Evolutionary conservation across 2,113 vertebrate species (phyloP).

Genomic region (Pachyramphus minor): DNA sequence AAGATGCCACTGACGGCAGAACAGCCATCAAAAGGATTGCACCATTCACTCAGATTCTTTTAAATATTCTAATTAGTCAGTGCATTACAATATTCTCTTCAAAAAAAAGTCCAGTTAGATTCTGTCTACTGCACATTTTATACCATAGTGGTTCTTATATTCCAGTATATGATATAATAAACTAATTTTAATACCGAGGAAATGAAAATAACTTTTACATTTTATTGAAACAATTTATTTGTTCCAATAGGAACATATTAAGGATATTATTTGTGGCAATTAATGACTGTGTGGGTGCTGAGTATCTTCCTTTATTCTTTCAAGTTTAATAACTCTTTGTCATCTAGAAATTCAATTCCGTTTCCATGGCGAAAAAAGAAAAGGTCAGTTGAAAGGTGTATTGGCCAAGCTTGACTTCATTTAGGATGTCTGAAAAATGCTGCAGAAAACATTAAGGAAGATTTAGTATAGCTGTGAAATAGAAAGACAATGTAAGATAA

Average conservation of each 20-base stretch:
- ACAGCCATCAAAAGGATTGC: background rate
- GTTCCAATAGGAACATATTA: background rate
- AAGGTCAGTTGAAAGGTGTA: conserved; percentile 2
- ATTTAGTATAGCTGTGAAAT: conserved; percentile 23
- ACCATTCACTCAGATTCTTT: background rate
- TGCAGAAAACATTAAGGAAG: conserved; percentile 3
- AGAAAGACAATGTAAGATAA: background rate
- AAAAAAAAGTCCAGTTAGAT: background rate
- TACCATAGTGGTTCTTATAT: background rate
- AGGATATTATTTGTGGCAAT: background rate
- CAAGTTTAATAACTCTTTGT: background rate
- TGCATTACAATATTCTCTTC: background rate
- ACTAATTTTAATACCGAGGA: background rate
- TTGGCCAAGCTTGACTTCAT: background rate
- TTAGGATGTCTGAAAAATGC: conserved; percentile 1
- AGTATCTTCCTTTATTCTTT: background rate
- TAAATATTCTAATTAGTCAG: background rate
- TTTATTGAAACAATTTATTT: background rate
- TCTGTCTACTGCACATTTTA: background rate
- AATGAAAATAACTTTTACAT: background rate
- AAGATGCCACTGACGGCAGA: background rate
- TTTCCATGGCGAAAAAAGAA: conserved; percentile 21
- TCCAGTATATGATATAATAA: background rate
- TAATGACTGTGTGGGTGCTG: background rate
- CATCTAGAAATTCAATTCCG: background rate